Percentiles rank a stretch among this genome's conserved stretches.
These are phyloP conservation scores for Botia kubotai DNA, from an alignment of 2,797 vertebrate species.

Conservation along the genomic window DNA sequence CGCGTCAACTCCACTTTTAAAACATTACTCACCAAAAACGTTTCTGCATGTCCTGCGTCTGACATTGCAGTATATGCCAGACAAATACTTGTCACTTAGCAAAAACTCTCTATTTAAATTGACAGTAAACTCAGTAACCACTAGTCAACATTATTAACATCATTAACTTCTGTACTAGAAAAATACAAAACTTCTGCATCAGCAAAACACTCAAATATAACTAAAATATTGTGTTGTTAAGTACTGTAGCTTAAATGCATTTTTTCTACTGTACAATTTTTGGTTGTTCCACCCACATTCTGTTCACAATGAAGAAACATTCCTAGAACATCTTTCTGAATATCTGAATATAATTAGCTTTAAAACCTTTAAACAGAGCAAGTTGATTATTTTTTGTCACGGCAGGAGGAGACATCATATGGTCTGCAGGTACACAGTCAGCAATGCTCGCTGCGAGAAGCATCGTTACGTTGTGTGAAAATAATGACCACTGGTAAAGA, in stretches of 20 bases:
- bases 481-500: conserved; percentile 27
- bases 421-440: conserved; percentile 12
- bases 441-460: conserved; percentile 11
- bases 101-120: not conserved
- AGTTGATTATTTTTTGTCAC: conserved; percentile 29
- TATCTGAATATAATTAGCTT: conserved; percentile 13
- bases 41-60: not conserved
- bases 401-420: conserved; percentile 4
- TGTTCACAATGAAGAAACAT: not conserved
- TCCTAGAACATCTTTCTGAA: not conserved
- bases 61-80: not conserved
- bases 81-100: not conserved
- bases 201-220: too few species aligned
- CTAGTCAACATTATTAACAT: too few species aligned
- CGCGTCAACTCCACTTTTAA: conserved; percentile 38
- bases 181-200: too few species aligned
- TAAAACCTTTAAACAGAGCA: not conserved
- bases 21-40: conserved; percentile 37
- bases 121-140: not conserved
- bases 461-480: conserved; percentile 38
- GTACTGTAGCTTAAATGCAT: too few species aligned
- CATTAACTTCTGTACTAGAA: too few species aligned
- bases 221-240: too few species aligned
- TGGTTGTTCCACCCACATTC: not conserved
- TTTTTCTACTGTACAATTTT: too few species aligned